Evolutionary conservation across 2,888 invertebrate genomes (phyloP).

Genomic region (Ametastegia equiseti): DNA sequence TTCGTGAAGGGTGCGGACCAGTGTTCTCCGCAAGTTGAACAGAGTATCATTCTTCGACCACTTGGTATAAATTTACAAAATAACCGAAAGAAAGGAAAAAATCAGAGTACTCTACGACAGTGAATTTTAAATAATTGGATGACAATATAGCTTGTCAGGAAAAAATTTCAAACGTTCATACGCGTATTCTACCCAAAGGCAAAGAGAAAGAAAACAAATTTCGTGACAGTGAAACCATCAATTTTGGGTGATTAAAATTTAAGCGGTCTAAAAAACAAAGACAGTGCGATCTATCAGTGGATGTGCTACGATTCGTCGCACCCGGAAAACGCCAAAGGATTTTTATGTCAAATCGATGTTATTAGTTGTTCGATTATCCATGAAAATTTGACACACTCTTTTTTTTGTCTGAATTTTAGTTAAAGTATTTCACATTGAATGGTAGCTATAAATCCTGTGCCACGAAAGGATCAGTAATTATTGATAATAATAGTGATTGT

Average conservation of each 20-base stretch:
- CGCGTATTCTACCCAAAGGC: not conserved
- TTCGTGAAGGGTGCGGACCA: constrained; percentile 1
- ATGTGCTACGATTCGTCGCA: constrained; percentile 35
- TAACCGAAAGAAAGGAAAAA: no score
- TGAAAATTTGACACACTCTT: not conserved
- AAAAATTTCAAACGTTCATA: not conserved
- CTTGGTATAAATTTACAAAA: not conserved
- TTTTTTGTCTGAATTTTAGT: not conserved
- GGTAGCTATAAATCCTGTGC: not conserved
- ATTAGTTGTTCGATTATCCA: not conserved
- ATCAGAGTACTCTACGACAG: not conserved
- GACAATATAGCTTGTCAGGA: not conserved
- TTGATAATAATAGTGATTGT: not conserved
- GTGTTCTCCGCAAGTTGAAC: not conserved
- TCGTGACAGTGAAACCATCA: constrained; percentile 39
- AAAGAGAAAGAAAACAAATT: not conserved
- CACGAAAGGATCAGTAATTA: not conserved
- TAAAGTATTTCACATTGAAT: not conserved
- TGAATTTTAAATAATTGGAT: not conserved
- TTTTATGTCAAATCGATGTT: constrained; percentile 9
- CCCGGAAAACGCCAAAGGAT: constrained; percentile 16
- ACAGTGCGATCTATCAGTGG: constrained; percentile 44
- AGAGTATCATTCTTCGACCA: constrained; percentile 15
- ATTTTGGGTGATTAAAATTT: constrained; percentile 18
- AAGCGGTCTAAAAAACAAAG: not conserved